Percentiles rank a stretch among this genome's conserved stretches.
phyloP scores from a whole-genome alignment of 2,888 invertebrate genomes.

The Elysia crispata region DNA sequence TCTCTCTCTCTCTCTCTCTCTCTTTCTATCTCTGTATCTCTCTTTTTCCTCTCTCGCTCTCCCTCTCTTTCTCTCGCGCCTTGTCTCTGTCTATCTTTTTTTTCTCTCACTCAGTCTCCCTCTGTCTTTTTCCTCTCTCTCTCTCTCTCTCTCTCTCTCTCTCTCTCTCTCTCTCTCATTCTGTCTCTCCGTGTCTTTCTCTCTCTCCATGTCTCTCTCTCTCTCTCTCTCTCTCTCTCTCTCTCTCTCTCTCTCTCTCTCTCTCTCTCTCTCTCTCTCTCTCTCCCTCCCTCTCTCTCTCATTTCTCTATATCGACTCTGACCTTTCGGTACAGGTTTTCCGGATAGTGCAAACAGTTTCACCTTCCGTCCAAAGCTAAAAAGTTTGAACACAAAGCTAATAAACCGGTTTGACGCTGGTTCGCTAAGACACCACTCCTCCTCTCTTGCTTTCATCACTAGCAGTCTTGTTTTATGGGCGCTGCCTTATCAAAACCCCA shows the following conservation, averaged over 20 bases:
- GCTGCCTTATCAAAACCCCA: too few species aligned
- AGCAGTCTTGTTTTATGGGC: too few species aligned
- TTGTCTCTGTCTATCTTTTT: background rate
- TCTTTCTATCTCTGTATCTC: background rate
- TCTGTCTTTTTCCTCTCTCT: background rate
- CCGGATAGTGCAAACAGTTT: background rate
- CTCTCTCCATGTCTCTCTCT: background rate
- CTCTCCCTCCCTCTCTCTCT: background rate
- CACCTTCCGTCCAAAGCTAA: background rate
- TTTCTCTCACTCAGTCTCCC: background rate
- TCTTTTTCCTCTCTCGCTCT: background rate
- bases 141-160: background rate
- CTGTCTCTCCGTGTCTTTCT: background rate
- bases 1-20: background rate
- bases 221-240: background rate
- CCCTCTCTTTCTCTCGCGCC: background rate
- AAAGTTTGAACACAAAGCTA: too few species aligned
- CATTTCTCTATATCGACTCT: background rate
- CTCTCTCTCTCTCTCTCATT: background rate
- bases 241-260: background rate
- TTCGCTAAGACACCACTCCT: too few species aligned
- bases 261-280: background rate
- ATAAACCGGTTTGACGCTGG: too few species aligned
- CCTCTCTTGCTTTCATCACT: conserved; percentile 16
- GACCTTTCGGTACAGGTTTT: conserved; percentile 27